These are phyloP conservation scores for Sarcoramphus papa DNA, from an alignment of 2,797 vertebrate species.

Conservation along the genomic window DNA sequence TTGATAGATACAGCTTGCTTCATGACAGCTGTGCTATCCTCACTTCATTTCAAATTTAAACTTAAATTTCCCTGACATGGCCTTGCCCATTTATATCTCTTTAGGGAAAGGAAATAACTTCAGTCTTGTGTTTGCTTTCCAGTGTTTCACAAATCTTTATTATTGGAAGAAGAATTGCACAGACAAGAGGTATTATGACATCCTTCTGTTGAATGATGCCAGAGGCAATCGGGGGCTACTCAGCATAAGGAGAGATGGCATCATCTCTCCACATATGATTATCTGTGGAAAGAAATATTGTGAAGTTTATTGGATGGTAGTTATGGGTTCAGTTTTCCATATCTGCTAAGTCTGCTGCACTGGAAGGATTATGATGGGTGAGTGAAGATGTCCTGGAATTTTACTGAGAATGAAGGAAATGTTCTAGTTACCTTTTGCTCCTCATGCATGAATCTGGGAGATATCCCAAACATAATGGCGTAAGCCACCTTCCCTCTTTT, in stretches of 20 bases:
- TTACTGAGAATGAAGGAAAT: neutral
- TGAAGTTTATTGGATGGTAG: neutral
- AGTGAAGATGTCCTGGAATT: neutral
- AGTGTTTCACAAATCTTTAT: neutral
- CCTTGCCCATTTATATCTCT: neutral
- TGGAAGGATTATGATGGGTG: neutral
- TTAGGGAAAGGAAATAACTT: neutral
- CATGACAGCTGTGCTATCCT: neutral
- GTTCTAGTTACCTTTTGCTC: neutral
- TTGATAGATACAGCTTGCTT: neutral
- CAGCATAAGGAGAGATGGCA: neutral
- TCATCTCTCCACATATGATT: neutral
- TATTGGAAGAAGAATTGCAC: neutral
- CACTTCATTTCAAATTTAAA: neutral
- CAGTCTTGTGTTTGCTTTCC: neutral
- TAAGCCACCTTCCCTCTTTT: neutral
- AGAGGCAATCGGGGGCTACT: neutral
- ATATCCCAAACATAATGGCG: fast-evolving
- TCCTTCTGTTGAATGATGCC: neutral
- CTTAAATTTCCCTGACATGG: neutral
- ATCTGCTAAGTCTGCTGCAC: neutral
- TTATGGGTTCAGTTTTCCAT: neutral
- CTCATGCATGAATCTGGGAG: neutral
- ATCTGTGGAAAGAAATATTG: neutral
- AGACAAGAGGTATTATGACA: neutral